Evolutionary conservation across 2,888 invertebrate species (phyloP), one percentile per base, ranked within the genome.

Genomic region (Sacculina carcini): DNA sequence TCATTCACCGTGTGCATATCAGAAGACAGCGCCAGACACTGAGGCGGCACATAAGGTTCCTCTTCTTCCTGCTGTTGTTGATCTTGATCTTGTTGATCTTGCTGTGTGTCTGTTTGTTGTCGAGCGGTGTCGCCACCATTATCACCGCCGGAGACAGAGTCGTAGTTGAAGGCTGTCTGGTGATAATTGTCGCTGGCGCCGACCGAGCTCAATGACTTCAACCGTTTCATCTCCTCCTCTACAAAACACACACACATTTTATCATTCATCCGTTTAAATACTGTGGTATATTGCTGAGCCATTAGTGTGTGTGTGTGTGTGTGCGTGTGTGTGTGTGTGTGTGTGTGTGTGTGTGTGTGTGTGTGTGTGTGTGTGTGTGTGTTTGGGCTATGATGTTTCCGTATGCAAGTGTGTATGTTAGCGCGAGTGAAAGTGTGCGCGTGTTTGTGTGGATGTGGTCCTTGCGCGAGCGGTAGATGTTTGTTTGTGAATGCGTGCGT

Each of bases 141-240:
- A 19, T 10, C 3, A 19, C 40, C 7, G 42, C 44, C 28, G 44
- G n/a, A 6, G 31, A 26, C n/a, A 24, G 55, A 56, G 12, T 65
- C 65, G 54, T 69, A 69, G 48, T 62, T 63, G 58, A 67, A 69
- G 23, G 64, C 65, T 12, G 68, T 66, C 54, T 67, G 65, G 52
- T 62, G 62, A 57, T 67, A 68, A 14, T 51, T 34, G 5, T 63
- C 63, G 31, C 59, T 60, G 48, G 63, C 61, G 6, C 60, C 60
- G 29, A 62, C 59, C 46, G 56, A 57, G 38, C 36, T 47, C 26
- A 66, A 54, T 6, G 76, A 79, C 62, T 77, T 81, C 46, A 86
- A 70, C 50, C 90, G 71, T 66, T 90, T 90, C 63, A 83, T 69
- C 67, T 90, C 89, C 65, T 90, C 90, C 68, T 92, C 92, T 90